These are phyloP conservation scores for Dendrocincla fuliginosa DNA, from an alignment of 2,797 vertebrate species.

Conservation along the genomic window DNA sequence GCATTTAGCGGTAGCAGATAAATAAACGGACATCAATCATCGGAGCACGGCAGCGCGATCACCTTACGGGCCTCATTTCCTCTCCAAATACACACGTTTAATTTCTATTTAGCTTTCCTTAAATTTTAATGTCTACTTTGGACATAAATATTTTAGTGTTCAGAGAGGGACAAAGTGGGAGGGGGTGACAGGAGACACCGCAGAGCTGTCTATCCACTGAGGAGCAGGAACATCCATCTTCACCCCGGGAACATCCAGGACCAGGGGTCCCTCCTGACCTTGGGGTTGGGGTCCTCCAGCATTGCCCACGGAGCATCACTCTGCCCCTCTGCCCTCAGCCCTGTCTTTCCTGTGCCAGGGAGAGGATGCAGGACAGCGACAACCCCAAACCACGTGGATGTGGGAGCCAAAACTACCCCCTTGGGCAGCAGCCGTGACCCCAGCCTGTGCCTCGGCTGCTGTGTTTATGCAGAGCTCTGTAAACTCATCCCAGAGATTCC, in stretches of 20 bases:
- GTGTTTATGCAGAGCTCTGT: not conserved
- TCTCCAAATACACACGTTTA: slow-evolving; percentile 62
- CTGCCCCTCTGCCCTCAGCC: fast-evolving
- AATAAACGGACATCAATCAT: slow-evolving; percentile 68
- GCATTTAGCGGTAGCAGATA: slow-evolving; percentile 61
- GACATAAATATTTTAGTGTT: slow-evolving; percentile 46
- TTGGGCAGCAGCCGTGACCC: not conserved
- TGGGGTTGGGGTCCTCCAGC: not conserved
- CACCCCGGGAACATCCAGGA: not conserved
- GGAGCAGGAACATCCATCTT: not conserved
- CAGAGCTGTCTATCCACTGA: not conserved
- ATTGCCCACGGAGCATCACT: fast-evolving
- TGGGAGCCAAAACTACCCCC: not conserved
- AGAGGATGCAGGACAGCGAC: not conserved
- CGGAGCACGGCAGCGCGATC: not conserved
- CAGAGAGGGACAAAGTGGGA: not conserved
- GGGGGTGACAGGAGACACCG: not conserved
- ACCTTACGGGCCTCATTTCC: slow-evolving; percentile 63
- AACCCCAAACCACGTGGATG: fast-evolving
- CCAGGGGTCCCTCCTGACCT: not conserved
- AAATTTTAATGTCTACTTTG: slow-evolving; percentile 52
- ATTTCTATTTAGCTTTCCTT: slow-evolving; percentile 52
- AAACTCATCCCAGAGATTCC: not conserved
- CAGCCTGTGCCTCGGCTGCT: not conserved
- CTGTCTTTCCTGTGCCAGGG: not conserved